These are phyloP conservation scores for Leptogaster cylindrica DNA, from an alignment of 2,888 invertebrate species.

Conservation along the genomic window DNA sequence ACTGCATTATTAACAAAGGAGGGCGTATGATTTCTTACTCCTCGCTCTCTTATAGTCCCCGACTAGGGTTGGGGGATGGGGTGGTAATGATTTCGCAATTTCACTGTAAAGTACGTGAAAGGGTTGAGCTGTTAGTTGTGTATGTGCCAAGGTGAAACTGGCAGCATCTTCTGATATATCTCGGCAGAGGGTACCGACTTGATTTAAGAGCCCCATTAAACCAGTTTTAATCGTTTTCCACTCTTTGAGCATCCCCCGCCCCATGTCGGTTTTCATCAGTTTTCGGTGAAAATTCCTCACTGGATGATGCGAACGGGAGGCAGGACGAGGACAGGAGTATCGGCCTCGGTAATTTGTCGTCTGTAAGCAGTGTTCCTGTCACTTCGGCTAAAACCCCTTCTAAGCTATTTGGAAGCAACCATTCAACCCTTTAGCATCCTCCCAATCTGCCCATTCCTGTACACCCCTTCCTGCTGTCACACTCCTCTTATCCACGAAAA, in stretches of 20 bases:
- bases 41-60: not conserved
- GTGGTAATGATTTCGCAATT: slow-evolving; percentile 25
- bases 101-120: not conserved
- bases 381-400: slow-evolving; percentile 18
- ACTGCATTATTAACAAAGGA: slow-evolving; percentile 24
- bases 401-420: slow-evolving; percentile 9
- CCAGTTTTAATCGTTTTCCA: slow-evolving; percentile 39
- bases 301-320: not conserved
- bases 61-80: not conserved
- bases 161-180: slow-evolving; percentile 16
- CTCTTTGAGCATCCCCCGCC: slow-evolving; percentile 23
- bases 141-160: not conserved
- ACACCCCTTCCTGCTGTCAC: not conserved
- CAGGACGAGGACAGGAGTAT: not conserved
- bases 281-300: slow-evolving; percentile 16
- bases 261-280: slow-evolving; percentile 8
- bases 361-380: slow-evolving; percentile 24
- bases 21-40: slow-evolving; percentile 36
- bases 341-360: slow-evolving; percentile 36
- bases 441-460: not conserved
- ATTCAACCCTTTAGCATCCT: slow-evolving; percentile 9
- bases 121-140: slow-evolving; percentile 1
- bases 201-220: slow-evolving; percentile 45
- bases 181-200: slow-evolving; percentile 37
- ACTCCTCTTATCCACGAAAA: not conserved